These are phyloP conservation scores for Tangara arthus DNA, from an alignment of 2,797 vertebrate genomes.

Conservation along the genomic window DNA sequence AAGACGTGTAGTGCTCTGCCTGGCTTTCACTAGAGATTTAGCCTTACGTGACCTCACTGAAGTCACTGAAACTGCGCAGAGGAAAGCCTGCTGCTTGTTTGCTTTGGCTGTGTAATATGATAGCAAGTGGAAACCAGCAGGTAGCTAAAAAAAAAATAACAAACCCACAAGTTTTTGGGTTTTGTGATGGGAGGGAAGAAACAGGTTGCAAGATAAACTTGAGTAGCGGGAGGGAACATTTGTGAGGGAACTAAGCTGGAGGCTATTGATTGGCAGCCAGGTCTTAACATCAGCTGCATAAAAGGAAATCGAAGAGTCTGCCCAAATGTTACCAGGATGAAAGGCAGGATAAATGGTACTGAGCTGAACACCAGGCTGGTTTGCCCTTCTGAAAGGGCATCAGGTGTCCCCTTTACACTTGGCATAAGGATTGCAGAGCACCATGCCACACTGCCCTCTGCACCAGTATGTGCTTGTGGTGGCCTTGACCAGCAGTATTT, in stretches of 20 bases:
- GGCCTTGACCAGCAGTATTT: neutral
- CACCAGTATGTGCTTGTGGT: accelerated
- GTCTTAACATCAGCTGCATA: constrained; percentile 13
- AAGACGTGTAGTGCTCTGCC: neutral
- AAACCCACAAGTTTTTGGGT: neutral
- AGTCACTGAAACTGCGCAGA: neutral
- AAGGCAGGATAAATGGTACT: neutral
- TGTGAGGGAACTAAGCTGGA: neutral
- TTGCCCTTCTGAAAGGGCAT: neutral
- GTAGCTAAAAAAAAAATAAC: neutral
- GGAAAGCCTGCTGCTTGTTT: neutral
- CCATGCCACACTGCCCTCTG: accelerated
- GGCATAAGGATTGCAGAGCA: neutral
- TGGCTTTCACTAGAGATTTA: constrained; percentile 6
- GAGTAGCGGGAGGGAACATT: neutral
- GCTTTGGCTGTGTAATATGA: neutral
- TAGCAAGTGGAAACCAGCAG: neutral
- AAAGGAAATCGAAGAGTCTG: constrained; percentile 21
- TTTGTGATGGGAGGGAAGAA: neutral
- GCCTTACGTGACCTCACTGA: neutral
- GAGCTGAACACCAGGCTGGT: neutral
- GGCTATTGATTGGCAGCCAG: neutral
- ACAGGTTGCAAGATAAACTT: neutral
- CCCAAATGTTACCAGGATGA: neutral
- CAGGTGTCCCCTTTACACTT: neutral